phyloP scores from a whole-genome alignment of 1,140 invertebrate species.

The Pomacea maculata region DNA sequence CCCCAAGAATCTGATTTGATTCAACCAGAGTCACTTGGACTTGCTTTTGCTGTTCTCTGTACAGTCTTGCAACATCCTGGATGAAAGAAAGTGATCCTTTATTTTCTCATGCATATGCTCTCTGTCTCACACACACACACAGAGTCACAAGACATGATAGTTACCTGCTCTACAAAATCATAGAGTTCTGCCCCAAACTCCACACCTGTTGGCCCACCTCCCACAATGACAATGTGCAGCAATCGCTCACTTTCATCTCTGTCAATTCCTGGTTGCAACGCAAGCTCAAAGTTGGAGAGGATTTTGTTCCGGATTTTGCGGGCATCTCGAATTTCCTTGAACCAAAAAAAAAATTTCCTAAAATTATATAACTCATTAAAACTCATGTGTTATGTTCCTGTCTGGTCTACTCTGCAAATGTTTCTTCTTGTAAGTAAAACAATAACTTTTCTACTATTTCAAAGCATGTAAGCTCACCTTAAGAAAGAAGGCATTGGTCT shows the following conservation, averaged over 20 bases:
- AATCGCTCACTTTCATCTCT: constrained; percentile 55
- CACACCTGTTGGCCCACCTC: constrained; percentile 67
- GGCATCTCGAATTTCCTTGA: constrained; percentile 65
- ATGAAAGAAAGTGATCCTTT: constrained; percentile 4
- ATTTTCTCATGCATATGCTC: background rate
- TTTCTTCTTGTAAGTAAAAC: too few species aligned
- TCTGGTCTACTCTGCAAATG: too few species aligned
- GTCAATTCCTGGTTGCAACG: constrained; percentile 54
- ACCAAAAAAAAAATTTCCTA: background rate
- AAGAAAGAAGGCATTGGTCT: constrained; percentile 64
- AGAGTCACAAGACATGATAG: background rate
- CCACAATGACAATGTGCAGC: constrained; percentile 66
- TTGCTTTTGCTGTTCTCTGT: constrained; percentile 46
- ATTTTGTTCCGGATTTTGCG: constrained; percentile 61
- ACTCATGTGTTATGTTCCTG: too few species aligned
- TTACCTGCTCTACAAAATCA: constrained; percentile 66
- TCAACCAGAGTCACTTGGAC: constrained; percentile 64
- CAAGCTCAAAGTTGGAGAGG: constrained; percentile 64
- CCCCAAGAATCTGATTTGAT: constrained; percentile 58
- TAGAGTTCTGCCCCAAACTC: constrained; percentile 69
- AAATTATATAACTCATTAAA: too few species aligned
- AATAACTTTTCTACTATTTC: too few species aligned
- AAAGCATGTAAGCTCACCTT: constrained; percentile 52
- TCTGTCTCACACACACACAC: background rate
- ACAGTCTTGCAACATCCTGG: constrained; percentile 60